phyloP scores from a whole-genome alignment of 2,797 vertebrate genomes.

The Natrix natrix region DNA sequence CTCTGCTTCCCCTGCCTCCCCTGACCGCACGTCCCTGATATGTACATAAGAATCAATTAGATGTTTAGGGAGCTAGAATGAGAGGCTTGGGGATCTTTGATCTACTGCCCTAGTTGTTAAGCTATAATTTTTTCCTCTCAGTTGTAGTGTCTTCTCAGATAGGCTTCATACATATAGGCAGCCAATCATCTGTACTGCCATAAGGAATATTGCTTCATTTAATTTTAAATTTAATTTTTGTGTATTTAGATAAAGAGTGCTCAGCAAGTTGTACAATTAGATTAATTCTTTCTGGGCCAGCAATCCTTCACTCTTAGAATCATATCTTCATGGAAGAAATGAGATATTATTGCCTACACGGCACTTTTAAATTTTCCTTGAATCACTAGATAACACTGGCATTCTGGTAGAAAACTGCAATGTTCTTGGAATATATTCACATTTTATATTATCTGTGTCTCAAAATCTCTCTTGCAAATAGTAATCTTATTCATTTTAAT shows the following conservation, averaged over 20 bases:
- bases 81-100: not conserved
- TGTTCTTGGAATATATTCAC: not conserved
- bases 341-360: not conserved
- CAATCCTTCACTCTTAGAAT: not conserved
- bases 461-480: not conserved
- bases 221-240: not conserved
- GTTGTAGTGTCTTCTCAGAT: not conserved
- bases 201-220: not conserved
- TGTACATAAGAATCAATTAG: not conserved
- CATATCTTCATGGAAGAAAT: not conserved
- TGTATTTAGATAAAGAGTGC: not conserved
- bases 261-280: not conserved
- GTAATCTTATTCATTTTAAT: conserved; percentile 21
- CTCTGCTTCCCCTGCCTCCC: too few relatives aligned
- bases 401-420: not conserved
- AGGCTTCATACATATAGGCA: not conserved
- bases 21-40: too few relatives aligned
- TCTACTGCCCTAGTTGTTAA: not conserved
- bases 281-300: not conserved
- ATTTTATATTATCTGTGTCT: not conserved
- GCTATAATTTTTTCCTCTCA: not conserved
- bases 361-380: not conserved
- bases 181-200: not conserved
- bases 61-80: not conserved
- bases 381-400: not conserved